Conservation (phyloP, 2,888 invertebrate species). For the Drosophila picticornis region DNA sequence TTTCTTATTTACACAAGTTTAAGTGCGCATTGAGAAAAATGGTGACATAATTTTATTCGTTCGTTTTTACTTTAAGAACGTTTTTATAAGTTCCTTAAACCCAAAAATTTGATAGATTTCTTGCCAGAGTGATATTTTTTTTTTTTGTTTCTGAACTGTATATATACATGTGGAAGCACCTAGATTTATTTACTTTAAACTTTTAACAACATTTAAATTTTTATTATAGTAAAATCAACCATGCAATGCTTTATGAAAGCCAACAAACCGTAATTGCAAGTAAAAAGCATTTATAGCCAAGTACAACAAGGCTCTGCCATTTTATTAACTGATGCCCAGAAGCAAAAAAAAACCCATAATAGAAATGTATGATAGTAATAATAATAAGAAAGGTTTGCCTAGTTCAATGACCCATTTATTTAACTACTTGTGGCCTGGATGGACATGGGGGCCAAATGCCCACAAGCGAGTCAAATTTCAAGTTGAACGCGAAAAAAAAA, state of each 20-base stretch:
- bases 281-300: constrained; percentile 10
- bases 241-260: constrained; percentile 7
- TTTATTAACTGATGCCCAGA: constrained; percentile 19
- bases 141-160: neutral
- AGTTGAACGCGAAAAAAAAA: constrained; percentile 19
- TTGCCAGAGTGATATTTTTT: neutral
- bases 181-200: neutral
- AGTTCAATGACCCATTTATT: constrained; percentile 61
- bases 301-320: constrained; percentile 17
- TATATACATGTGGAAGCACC: neutral
- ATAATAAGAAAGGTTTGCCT: constrained; percentile 18
- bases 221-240: constrained; percentile 17
- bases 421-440: constrained; percentile 25
- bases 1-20: neutral
- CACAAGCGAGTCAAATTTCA: constrained; percentile 42
- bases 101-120: too few species aligned
- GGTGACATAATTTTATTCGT: too few species aligned
- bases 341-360: constrained; percentile 26
- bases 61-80: neutral
- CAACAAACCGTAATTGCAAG: constrained; percentile 7
- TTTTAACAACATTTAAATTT: neutral
- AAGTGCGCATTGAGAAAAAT: neutral
- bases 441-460: constrained; percentile 28
- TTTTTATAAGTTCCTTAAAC: neutral
- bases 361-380: constrained; percentile 33